Conservation (phyloP, 2,797 vertebrate species). For the Neostethus bicornis region DNA sequence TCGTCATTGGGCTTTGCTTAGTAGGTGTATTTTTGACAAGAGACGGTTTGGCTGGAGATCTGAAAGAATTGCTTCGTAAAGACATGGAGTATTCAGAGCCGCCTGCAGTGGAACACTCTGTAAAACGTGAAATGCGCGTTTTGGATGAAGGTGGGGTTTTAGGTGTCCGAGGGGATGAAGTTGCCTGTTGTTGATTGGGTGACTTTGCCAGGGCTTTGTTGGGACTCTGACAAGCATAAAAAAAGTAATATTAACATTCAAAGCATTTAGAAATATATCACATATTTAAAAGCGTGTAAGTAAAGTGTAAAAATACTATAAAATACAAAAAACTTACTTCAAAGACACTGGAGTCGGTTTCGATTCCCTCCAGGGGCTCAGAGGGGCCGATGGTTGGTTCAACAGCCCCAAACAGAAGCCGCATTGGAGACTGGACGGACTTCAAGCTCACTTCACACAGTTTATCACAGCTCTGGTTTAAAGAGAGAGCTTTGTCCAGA, state of each 20-base stretch:
- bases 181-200: slow-evolving; percentile 44
- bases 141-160: slow-evolving; percentile 46
- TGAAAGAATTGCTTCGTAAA: slow-evolving; percentile 69
- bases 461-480: slow-evolving; percentile 69
- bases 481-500: slow-evolving; percentile 73
- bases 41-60: slow-evolving; percentile 49
- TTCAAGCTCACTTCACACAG: slow-evolving; percentile 48
- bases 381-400: slow-evolving; percentile 58
- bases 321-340: slow-evolving; percentile 78
- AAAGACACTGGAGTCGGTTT: slow-evolving; percentile 67
- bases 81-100: slow-evolving; percentile 35
- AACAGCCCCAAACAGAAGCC: slow-evolving; percentile 90
- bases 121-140: slow-evolving; percentile 10
- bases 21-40: slow-evolving; percentile 52
- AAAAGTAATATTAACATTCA: too few relatives aligned
- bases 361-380: slow-evolving; percentile 14
- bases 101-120: slow-evolving; percentile 50
- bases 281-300: too few relatives aligned
- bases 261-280: too few relatives aligned
- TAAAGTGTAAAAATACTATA: too few relatives aligned
- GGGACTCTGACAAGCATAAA: too few relatives aligned
- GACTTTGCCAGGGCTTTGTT: slow-evolving; percentile 81
- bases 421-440: slow-evolving; percentile 83
- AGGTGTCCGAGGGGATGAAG: slow-evolving; percentile 35
- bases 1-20: slow-evolving; percentile 59